A percentile compares a stretch with the other conserved stretches of the same genome.
These are phyloP conservation scores for Tichodroma muraria DNA, from an alignment of 2,113 vertebrate genomes.

Conservation along the genomic window DNA sequence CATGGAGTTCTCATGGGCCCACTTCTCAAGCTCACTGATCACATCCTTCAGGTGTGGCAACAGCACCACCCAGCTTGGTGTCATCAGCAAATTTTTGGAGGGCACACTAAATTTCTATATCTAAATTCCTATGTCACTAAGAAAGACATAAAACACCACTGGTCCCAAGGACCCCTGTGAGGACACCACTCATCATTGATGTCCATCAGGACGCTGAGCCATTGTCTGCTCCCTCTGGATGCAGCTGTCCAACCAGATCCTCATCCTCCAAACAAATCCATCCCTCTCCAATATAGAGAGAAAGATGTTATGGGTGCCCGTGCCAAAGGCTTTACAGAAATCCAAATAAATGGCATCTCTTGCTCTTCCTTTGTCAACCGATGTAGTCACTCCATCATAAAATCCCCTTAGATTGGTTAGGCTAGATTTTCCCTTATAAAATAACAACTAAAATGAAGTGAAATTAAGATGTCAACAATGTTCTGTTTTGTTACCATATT, in stretches of 20 bases:
- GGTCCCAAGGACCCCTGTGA: background rate
- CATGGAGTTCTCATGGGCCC: background rate
- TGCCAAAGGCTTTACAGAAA: background rate
- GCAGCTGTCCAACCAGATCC: background rate
- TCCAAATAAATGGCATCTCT: background rate
- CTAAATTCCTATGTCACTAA: background rate
- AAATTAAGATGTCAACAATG: background rate
- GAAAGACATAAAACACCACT: background rate
- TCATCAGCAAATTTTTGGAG: background rate
- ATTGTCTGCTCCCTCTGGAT: background rate
- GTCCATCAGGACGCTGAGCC: background rate
- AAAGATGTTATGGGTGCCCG: too few relatives aligned
- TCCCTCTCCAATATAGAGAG: background rate
- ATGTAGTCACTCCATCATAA: background rate
- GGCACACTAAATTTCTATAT: background rate
- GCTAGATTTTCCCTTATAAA: background rate
- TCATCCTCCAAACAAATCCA: background rate
- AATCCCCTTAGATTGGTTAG: background rate
- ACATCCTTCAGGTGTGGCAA: background rate
- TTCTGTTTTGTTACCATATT: background rate
- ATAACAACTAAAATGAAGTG: background rate
- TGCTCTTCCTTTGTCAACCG: background rate
- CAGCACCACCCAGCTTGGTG: background rate
- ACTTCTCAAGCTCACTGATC: too few relatives aligned
- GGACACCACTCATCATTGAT: background rate